Evolutionary conservation across 2,113 vertebrate species (phyloP), one percentile per base, ranked within the genome.

Genomic region (Passer montanus): DNA sequence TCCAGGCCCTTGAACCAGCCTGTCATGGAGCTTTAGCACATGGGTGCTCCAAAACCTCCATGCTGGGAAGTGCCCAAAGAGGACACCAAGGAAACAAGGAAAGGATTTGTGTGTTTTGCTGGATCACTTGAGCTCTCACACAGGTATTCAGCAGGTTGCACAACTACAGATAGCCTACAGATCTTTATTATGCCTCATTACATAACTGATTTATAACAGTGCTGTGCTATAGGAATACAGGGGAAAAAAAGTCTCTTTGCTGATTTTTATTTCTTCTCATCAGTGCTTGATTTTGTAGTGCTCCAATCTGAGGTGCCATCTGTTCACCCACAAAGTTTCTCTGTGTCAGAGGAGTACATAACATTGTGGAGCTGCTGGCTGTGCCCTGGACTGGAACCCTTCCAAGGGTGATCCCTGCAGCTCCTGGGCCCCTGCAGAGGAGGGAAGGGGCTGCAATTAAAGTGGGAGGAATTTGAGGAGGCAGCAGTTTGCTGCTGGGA

Each of bases 221-320:
- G 68, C 60, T 78, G 43, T 0, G 5, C 77, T 49, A 15, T 56
- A 82, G 81, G 55, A 95, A 70, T 90, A 76, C 46, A 60, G 77
- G 77, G 41, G 76, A n/a, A 72, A 60, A 77, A 77, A 91, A 79
- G 43, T 46, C 56, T 59, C 35, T 87, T 87, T 87, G 43, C 85
- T 73, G 75, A 53, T 96, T 94, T 97, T 96, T 96, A 77, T 94
- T 92, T 90, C 90, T 88, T 85, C 88, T 93, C 0, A 0, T 69
- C 10, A 13, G 70, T 13, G 19, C 27, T 91, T 91, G 35, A 91
- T 95, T 96, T 97, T 96, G 76, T 82, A 79, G 7, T 2, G 10
- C 69, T 95, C 62, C 87, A 41, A 52, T 94, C 33, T 56, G 91
- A 96, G 91, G 50, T 89, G 78, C 95, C 96, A 96, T 96, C 95